These are phyloP conservation scores for Hemibagrus wyckioides DNA, from an alignment of 2,113 vertebrate genomes.

Conservation along the genomic window DNA sequence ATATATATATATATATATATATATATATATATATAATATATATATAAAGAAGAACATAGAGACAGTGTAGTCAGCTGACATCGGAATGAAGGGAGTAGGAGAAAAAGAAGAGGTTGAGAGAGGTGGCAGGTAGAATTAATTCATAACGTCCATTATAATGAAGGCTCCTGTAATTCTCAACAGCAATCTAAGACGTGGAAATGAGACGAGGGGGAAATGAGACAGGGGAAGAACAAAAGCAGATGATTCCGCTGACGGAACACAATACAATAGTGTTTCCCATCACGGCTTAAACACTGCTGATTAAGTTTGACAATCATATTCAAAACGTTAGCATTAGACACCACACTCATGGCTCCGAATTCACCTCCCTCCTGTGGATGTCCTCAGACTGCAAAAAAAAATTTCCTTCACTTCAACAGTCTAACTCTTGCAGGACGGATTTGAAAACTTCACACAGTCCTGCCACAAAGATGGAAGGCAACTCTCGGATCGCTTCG, in stretches of 20 bases:
- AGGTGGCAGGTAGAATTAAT: conserved; percentile 45
- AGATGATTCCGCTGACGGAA: conserved; percentile 41
- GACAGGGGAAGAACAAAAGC: conserved; percentile 43
- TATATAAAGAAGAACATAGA: not conserved
- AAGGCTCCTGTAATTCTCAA: conserved; percentile 42
- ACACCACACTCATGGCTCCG: not conserved
- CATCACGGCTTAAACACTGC: conserved; percentile 50
- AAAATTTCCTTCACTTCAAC: not conserved
- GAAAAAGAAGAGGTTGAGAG: conserved; percentile 2
- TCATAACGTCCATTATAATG: conserved; percentile 44
- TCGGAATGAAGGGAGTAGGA: conserved; percentile 5
- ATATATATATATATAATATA: not conserved
- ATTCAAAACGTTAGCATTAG: conserved; percentile 44
- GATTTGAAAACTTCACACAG: not conserved
- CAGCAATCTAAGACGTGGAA: conserved; percentile 48
- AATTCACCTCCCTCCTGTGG: not conserved
- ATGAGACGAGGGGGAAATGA: conserved; percentile 43
- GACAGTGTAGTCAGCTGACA: not conserved
- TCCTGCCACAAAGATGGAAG: conserved; percentile 21
- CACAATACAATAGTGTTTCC: conserved; percentile 49
- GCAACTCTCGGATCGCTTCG: conserved; percentile 23
- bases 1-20: not conserved
- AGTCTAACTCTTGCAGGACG: not conserved
- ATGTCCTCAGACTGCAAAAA: conserved; percentile 1
- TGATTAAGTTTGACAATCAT: conserved; percentile 55